Evolutionary conservation across 2,888 invertebrate species (phyloP), one percentile per base, ranked within the genome.

Genomic region (Galeruca laticollis): DNA sequence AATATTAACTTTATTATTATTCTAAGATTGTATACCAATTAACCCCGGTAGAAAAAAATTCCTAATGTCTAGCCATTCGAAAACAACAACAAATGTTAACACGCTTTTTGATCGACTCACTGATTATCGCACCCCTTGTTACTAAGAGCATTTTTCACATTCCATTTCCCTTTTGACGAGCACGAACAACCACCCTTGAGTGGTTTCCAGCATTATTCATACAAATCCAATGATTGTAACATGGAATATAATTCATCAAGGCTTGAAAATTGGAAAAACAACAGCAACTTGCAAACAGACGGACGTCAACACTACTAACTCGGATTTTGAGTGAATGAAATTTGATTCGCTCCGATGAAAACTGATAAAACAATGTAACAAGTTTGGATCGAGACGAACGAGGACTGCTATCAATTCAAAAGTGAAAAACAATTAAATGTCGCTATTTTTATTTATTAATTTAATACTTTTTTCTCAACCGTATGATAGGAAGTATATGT

Each of bases 221-320:
- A n/a, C 15, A n/a, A 43, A 43, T 43, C 15, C 43, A 43, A 15
- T 43, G 43, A 43, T n/a, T 43, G 40, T n/a, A n/a, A n/a, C 40
- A n/a, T 10, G 40, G n/a, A 40, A 4, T 43, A 15, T 43, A 43
- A 15, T 43, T 43, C 6, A 43, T 43, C 43, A n/a, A 43, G 43
- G 43, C 43, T 15, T 43, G 43, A 15, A 43, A 43, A 15, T 15
- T 13, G 11, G 43, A 43, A 43, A 43, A 43, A 43, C n/a, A n/a
- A n/a, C n/a, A n/a, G n/a, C 43, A 43, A 15, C n/a, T 15, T n/a
- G 15, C 13, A 4, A 43, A 43, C 43, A 43, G n/a, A 43, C 43
- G n/a, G 1, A 13, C n/a, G 43, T 43, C 43, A n/a, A 43, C 43
- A 43, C 43, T 43, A n/a, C 43, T 11, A 11, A 43, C 43, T 43